A percentile compares a stretch with the other conserved stretches of the same genome.
phyloP scores from a whole-genome alignment of 2,797 vertebrate species.

The Cetoscarus ocellatus region DNA sequence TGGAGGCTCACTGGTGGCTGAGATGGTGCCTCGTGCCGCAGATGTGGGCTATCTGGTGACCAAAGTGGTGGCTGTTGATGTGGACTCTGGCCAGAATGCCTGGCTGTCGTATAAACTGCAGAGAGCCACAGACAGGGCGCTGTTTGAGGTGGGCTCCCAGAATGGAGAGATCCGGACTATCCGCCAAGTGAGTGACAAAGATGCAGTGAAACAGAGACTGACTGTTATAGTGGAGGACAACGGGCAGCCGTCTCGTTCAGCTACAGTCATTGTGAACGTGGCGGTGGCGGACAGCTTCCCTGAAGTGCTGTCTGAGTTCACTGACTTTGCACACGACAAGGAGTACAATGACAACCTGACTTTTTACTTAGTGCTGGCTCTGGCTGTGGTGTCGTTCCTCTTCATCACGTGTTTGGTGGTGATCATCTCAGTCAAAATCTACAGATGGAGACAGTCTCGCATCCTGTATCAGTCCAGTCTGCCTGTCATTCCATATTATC shows the following conservation, averaged over 20 bases:
- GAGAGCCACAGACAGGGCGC: conserved; percentile 77
- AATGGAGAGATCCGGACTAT: conserved; percentile 80
- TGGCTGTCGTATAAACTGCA: conserved; percentile 81
- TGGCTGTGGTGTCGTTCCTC: conserved; percentile 59
- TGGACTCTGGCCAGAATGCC: conserved; percentile 86
- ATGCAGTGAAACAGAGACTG: conserved; percentile 75
- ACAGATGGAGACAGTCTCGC: conserved; percentile 51
- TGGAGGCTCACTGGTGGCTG: conserved; percentile 74
- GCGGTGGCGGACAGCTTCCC: conserved; percentile 81
- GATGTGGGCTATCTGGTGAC: conserved; percentile 85
- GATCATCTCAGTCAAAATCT: conserved; percentile 43
- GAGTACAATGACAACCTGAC: conserved; percentile 57
- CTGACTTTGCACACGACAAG: conserved; percentile 61
- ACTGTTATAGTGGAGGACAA: conserved; percentile 84
- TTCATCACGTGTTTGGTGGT: conserved; percentile 55
- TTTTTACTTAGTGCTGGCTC: conserved; percentile 59
- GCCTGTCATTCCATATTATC: conserved; percentile 69
- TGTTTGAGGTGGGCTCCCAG: conserved; percentile 78
- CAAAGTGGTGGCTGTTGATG: conserved; percentile 85
- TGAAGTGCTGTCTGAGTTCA: conserved; percentile 75
- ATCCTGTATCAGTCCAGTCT: conserved; percentile 55
- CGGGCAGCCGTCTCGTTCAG: conserved; percentile 83
- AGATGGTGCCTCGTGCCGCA: conserved; percentile 84
- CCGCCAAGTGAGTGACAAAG: conserved; percentile 73
- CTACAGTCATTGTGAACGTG: conserved; percentile 80